A percentile compares a stretch with the other conserved stretches of the same genome.
Evolutionary conservation across 64 coral and sea anemone genomes (phyloP).

Genomic region (Pocillopora damicornis): DNA sequence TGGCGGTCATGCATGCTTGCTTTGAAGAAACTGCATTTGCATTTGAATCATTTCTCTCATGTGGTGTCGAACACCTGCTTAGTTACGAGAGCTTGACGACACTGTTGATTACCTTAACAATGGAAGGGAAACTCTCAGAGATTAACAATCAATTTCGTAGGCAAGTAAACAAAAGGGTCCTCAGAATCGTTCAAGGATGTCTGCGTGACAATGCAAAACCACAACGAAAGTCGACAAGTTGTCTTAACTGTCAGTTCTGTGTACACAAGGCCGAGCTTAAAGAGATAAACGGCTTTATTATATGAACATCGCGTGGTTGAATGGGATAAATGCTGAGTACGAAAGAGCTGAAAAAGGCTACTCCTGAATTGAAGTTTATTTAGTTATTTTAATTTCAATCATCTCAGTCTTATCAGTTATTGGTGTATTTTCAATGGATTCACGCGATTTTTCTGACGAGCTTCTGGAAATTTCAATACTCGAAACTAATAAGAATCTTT

Average conservation of each 20-base stretch:
- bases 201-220: conserved; percentile 1
- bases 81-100: conserved; percentile 30
- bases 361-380: neutral
- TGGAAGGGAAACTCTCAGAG: conserved; percentile 20
- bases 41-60: conserved; percentile 17
- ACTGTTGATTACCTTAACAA: conserved; percentile 47
- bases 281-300: neutral
- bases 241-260: conserved; percentile 4
- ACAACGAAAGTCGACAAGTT: neutral
- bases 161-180: conserved; percentile 37
- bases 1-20: neutral
- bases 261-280: neutral
- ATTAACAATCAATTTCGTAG: conserved; percentile 27
- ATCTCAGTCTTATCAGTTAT: neutral
- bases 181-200: neutral
- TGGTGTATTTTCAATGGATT: neutral
- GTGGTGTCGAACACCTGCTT: conserved; percentile 22
- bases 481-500: neutral
- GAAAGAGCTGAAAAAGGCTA: neutral
- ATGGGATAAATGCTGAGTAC: neutral
- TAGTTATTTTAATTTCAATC: neutral
- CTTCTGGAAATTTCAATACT: neutral
- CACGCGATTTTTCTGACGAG: neutral
- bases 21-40: neutral
- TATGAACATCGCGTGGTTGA: neutral